A percentile compares a stretch with the other conserved stretches of the same genome.
These are phyloP conservation scores for Caenorhabditis uteleia DNA, from an alignment of 2,888 invertebrate species.

Conservation along the genomic window DNA sequence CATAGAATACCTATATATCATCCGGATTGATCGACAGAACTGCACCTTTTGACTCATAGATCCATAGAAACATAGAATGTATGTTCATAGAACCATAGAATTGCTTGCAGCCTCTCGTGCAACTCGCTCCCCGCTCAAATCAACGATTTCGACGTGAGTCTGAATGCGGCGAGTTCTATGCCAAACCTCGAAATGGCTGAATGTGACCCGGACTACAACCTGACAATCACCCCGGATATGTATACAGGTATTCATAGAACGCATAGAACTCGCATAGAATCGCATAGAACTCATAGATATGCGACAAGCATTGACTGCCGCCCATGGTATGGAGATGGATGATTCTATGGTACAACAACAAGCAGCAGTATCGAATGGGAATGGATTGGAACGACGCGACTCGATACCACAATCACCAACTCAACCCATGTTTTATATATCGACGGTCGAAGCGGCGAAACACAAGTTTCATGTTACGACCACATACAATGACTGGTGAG, in stretches of 20 bases:
- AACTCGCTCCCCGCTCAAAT: constrained; percentile 50
- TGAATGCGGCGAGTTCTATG: constrained; percentile 49
- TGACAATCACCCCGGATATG: constrained; percentile 66
- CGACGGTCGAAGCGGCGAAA: constrained; percentile 51
- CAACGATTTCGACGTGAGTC: constrained; percentile 39
- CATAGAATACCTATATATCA: background rate
- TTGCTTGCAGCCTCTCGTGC: constrained; percentile 47
- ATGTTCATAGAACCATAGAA: too few relatives aligned
- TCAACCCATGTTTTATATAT: constrained; percentile 55
- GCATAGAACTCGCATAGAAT: too few relatives aligned
- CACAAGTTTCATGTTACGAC: constrained; percentile 63
- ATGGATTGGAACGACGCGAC: constrained; percentile 2
- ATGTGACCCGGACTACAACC: constrained; percentile 66
- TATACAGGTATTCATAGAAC: too few relatives aligned
- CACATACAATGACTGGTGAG: constrained; percentile 33
- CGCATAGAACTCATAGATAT: too few relatives aligned
- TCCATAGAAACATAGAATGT: too few relatives aligned
- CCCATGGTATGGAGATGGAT: constrained; percentile 19
- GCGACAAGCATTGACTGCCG: constrained; percentile 46
- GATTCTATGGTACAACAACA: constrained; percentile 16
- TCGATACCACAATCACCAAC: constrained; percentile 37
- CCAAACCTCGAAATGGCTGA: constrained; percentile 55
- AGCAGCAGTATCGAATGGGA: too few relatives aligned
- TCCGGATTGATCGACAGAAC: background rate
- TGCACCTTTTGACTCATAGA: too few relatives aligned